These are phyloP conservation scores for Hemicrepidius hirtus DNA, from an alignment of 2,888 invertebrate species.

Conservation along the genomic window DNA sequence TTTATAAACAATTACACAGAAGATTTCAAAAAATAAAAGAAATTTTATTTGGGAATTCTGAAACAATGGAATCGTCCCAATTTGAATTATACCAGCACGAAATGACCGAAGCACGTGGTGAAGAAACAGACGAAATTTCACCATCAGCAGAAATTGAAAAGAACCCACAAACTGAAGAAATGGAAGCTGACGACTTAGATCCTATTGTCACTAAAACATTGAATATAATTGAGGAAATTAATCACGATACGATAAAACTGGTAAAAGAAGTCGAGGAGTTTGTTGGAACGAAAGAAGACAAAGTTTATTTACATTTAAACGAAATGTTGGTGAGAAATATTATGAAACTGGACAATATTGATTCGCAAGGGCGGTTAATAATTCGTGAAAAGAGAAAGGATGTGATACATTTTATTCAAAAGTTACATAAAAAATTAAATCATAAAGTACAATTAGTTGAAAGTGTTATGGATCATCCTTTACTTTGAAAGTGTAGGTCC, in stretches of 20 bases:
- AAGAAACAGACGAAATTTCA: too few species aligned
- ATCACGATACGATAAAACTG: neutral
- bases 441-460: neutral
- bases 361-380: neutral
- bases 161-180: too few species aligned
- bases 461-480: too few species aligned
- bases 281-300: conserved; percentile 11
- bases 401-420: neutral
- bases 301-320: conserved; percentile 13
- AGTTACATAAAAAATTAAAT: neutral
- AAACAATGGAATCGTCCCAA: too few species aligned
- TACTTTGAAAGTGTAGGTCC: too few species aligned
- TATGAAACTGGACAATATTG: conserved; percentile 24
- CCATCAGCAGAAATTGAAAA: too few species aligned
- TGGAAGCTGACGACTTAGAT: too few species aligned
- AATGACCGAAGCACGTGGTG: too few species aligned
- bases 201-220: neutral
- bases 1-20: too few species aligned
- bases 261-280: neutral
- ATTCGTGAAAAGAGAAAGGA: conserved; percentile 23
- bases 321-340: conserved; percentile 22
- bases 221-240: neutral
- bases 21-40: too few species aligned
- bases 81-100: too few species aligned
- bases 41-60: too few species aligned